Evolutionary conservation across 2,888 invertebrate genomes (phyloP).

Genomic region (Spodoptera picta): DNA sequence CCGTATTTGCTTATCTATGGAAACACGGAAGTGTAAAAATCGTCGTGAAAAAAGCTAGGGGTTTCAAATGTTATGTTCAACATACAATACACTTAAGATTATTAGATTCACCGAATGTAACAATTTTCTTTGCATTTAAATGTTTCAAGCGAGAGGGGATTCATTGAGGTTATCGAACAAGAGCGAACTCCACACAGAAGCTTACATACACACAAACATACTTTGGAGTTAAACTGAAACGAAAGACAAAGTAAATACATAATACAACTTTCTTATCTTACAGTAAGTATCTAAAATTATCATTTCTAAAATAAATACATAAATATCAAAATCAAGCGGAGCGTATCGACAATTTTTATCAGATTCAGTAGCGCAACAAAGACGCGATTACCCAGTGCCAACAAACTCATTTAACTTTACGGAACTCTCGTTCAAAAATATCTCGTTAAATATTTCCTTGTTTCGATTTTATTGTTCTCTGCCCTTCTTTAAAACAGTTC

Average conservation of each 20-base stretch:
- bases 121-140: slow-evolving; percentile 41
- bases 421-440: slow-evolving; percentile 80
- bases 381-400: slow-evolving; percentile 78
- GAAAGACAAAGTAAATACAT: slow-evolving; percentile 1
- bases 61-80: slow-evolving; percentile 72
- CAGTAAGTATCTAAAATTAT: slow-evolving; percentile 31
- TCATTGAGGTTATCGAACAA: slow-evolving; percentile 10
- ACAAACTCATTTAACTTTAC: slow-evolving; percentile 88
- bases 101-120: slow-evolving; percentile 67
- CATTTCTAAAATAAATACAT: slow-evolving; percentile 42
- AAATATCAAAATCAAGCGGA: slow-evolving; percentile 57
- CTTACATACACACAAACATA: no score
- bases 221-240: background rate
- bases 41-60: slow-evolving; percentile 79
- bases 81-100: slow-evolving; percentile 80
- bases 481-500: slow-evolving; percentile 81
- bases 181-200: no score
- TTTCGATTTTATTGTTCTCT: slow-evolving; percentile 84
- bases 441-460: slow-evolving; percentile 78
- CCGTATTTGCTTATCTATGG: slow-evolving; percentile 88
- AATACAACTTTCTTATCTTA: slow-evolving; percentile 17
- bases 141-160: slow-evolving; percentile 27
- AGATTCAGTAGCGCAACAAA: slow-evolving; percentile 80
- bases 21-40: slow-evolving; percentile 88
- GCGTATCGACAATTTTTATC: slow-evolving; percentile 78